Percentiles rank a stretch among this genome's conserved stretches.
Evolutionary conservation across 2,797 vertebrate genomes (phyloP).

Genomic region (Vireo griseus): DNA sequence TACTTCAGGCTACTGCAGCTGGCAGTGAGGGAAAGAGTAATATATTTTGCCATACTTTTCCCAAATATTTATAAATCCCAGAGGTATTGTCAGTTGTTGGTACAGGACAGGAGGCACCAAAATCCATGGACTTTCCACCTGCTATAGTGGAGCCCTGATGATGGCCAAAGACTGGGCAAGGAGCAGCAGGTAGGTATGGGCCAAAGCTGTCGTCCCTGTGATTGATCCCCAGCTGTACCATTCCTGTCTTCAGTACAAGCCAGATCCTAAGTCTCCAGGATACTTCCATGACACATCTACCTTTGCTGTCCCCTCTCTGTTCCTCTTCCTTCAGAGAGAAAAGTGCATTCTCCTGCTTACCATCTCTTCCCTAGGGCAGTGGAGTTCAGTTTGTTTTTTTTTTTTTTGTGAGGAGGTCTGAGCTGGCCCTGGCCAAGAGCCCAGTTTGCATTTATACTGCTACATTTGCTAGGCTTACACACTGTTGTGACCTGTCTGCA

Average conservation of each 20-base stretch:
- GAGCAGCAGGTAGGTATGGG: neutral
- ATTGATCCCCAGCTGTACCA: neutral
- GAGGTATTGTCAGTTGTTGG: neutral
- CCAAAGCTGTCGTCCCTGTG: neutral
- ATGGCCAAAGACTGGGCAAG: fast-evolving
- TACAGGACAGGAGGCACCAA: neutral
- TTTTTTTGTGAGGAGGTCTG: neutral
- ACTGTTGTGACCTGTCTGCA: neutral
- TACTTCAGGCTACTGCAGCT: neutral
- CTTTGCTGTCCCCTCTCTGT: neutral
- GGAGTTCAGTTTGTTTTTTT: neutral
- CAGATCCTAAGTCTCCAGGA: neutral
- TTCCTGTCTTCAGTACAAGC: neutral
- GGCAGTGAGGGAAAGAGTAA: neutral
- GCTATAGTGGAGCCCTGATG: neutral
- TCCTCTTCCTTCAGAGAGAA: neutral
- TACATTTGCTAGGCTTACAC: neutral
- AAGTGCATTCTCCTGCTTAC: neutral
- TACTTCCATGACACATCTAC: neutral
- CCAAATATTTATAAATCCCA: neutral
- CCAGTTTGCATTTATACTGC: neutral
- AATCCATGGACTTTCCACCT: neutral
- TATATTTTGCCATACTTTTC: neutral
- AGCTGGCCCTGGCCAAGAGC: neutral
- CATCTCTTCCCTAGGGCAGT: neutral